phyloP scores from a whole-genome alignment of 2,113 vertebrate genomes.

The Forbesichthys agassizii region DNA sequence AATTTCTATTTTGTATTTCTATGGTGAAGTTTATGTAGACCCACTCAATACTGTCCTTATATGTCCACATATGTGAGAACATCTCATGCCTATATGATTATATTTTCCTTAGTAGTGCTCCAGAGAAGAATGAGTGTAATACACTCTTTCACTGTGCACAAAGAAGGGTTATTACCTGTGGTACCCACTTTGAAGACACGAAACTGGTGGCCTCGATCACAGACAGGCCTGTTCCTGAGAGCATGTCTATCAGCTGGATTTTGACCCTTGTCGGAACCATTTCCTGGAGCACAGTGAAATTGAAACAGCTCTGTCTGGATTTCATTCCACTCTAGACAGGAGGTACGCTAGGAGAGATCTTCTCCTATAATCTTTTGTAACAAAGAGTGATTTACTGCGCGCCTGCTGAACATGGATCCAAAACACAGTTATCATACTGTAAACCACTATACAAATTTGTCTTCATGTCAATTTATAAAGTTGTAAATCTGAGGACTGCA shows the following conservation, averaged over 20 bases:
- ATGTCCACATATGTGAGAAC: conserved; percentile 27
- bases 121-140: conserved; percentile 44
- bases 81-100: conserved; percentile 13
- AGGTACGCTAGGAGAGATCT: conserved; percentile 7
- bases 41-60: conserved; percentile 19
- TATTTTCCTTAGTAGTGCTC: conserved; percentile 18
- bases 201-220: conserved; percentile 95
- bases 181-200: conserved; percentile 94
- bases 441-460: conserved; percentile 26
- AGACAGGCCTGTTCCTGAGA: conserved; percentile 88
- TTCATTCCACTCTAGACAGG: conserved; percentile 36
- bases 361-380: neutral
- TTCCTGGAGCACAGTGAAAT: conserved; percentile 75
- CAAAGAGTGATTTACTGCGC: conserved; percentile 14
- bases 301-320: conserved; percentile 41
- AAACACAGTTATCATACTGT: conserved; percentile 7
- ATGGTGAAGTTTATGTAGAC: conserved; percentile 6
- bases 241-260: conserved; percentile 90
- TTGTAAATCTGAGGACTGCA: conserved; percentile 16
- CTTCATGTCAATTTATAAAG: conserved; percentile 37
- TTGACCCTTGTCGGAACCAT: conserved; percentile 88
- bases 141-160: conserved; percentile 41
- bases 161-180: conserved; percentile 83
- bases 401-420: conserved; percentile 1
- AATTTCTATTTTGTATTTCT: conserved; percentile 13